Evolutionary conservation across 2,113 vertebrate species (phyloP), one percentile per base, ranked within the genome.

Genomic region (Nerophis ophidion): DNA sequence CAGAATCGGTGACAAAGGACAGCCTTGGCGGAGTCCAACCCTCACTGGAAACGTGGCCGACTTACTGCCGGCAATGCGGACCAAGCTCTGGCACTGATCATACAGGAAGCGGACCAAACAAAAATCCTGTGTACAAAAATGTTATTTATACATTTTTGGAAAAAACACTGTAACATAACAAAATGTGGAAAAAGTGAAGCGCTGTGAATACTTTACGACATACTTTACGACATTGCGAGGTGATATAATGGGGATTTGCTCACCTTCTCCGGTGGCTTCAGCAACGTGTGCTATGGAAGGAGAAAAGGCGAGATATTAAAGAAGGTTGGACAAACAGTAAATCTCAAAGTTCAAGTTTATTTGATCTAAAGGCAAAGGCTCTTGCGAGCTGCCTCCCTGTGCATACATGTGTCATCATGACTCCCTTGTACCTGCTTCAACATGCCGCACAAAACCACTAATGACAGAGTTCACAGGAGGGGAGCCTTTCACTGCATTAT

Each of bases 371-470:
- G 5, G 14, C 6, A 17, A 49, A 49, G 14, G n/a, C 8, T 49
- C 14, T 57, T 8, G 38, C 44, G 47, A 7, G 6, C 52, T 75
- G 57, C 72, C 60, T 74, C 80, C 61, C 59, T 67, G 63, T 66
- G 70, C 72, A 48, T 0, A 68, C 77, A 71, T 64, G 59, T 65
- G 66, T 76, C 70, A 56, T 74, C 61, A 77, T 4, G 8, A 16
- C 42, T 13, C 47, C 59, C 51, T 26, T 47, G 38, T 60, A 71
- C 84, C 66, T 84, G 82, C 76, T 60, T 70, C 45, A 17, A 82
- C 86, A 65, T 42, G 54, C 17, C 16, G 75, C 70, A 82, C 48
- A 65, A 76, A 80, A 65, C 71, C 44, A 5, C 50, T 76, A 80
- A 83, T 83, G 49, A 74, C 75, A 78, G 51, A 64, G 65, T 36